Base-by-base conservation (phyloP, 2,113 vertebrate species). In the Microtus pennsylvanicus region DNA sequence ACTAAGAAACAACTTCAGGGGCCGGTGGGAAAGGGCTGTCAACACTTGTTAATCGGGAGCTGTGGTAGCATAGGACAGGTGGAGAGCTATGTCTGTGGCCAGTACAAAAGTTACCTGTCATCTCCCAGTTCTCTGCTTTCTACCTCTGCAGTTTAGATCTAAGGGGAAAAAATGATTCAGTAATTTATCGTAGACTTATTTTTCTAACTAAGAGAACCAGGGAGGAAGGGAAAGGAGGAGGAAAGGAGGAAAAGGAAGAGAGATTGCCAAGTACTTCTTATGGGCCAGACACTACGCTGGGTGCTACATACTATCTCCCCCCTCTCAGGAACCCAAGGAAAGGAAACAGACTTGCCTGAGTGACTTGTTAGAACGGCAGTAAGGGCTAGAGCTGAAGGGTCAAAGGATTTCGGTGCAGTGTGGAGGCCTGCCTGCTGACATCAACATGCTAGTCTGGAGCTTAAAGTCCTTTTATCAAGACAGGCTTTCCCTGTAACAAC, bases 91-190 rank as follows among this genome's bases (percentile, higher is more conserved):
- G 75, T 95, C 94, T 97, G 94, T 86, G 95, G 96, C 96, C 89
- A 95, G 97, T 91, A 97, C 96, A 95, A 80, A 96, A 94, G 78
- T 98, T 98, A 98, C 97, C 97, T 98, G 97, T 98, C 97, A 97
- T 98, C 96, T 97, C 94, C 96, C 97, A 98, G 97, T 95, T 97
- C 96, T 97, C 97, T 98, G 97, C 94, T 98, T 95, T 97, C 95
- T 98, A 98, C 96, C 97, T 96, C 97, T 97, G 96, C 95, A 98
- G 97, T 97, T 96, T 98, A 98, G 97, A 98, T 98, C 97, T 98
- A 97, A 97, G 93, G 96, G 97, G 97, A 97, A 94, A 98, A 98
- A 98, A 97, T 96, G 97, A 98, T 97, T 98, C 70, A 97, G 96
- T 97, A 82, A 98, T 96, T 97, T 78, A 95, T 78, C 1, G 91